phyloP scores from a whole-genome alignment of 2,113 vertebrate species.

The Solea senegalensis region DNA sequence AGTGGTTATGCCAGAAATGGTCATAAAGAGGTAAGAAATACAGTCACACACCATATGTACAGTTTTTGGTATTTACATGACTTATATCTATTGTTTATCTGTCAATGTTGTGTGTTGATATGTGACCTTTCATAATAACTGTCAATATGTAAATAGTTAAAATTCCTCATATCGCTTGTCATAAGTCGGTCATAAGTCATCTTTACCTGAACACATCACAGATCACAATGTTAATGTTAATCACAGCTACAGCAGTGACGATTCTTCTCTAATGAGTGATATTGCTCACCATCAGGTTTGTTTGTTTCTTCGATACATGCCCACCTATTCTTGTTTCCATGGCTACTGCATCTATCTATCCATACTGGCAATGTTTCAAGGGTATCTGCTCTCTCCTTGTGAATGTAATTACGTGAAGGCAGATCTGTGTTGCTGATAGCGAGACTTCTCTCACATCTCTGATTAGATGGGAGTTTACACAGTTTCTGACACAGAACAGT shows the following conservation, averaged over 20 bases:
- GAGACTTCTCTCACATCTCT: conserved; percentile 37
- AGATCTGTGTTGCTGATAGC: conserved; percentile 67
- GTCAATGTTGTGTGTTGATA: not conserved
- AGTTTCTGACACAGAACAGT: conserved; percentile 39
- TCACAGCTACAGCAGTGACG: conserved; percentile 30
- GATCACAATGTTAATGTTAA: conserved; percentile 26
- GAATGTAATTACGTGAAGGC: conserved; percentile 74
- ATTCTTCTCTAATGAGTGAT: conserved; percentile 66
- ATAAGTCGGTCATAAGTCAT: conserved; percentile 2
- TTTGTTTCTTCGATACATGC: conserved; percentile 62
- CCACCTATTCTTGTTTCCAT: conserved; percentile 72
- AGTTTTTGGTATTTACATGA: not conserved
- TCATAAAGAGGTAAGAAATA: too few species aligned
- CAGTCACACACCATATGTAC: not conserved
- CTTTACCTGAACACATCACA: not conserved
- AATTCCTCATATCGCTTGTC: conserved; percentile 16
- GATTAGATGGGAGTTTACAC: conserved; percentile 35
- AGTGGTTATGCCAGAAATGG: too few species aligned
- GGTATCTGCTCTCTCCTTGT: conserved; percentile 70
- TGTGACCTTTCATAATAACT: conserved; percentile 3
- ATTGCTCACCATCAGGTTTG: conserved; percentile 63
- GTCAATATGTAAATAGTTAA: conserved; percentile 7
- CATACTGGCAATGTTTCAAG: conserved; percentile 69
- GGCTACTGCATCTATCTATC: conserved; percentile 69
- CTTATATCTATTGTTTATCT: not conserved